These are phyloP conservation scores for Lamellibrachia satsuma DNA, from an alignment of 2,888 invertebrate species.

Conservation along the genomic window DNA sequence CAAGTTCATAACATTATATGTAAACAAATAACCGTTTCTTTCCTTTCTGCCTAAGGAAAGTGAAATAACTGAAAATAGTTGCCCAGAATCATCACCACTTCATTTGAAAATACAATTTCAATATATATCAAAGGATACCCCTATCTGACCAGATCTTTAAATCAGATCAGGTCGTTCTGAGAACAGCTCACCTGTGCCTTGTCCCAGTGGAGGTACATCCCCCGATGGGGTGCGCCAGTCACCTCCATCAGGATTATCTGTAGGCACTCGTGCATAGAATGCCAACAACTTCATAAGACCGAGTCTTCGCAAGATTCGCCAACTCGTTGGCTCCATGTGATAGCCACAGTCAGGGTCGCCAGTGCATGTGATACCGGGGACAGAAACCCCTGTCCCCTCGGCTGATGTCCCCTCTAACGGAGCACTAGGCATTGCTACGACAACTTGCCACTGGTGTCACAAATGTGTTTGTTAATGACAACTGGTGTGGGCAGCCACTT, in stretches of 20 bases:
- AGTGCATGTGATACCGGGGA: neutral
- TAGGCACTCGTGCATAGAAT: neutral
- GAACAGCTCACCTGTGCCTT: neutral
- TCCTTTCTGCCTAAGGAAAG: no score
- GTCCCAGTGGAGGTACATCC: neutral
- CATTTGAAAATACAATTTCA: no score
- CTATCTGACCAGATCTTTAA: no score
- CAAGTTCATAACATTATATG: no score
- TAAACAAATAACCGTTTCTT: no score
- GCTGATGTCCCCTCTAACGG: neutral
- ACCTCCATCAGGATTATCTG: neutral
- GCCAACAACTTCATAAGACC: slow-evolving; percentile 7
- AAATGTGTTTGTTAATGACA: neutral
- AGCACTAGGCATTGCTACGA: neutral
- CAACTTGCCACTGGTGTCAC: neutral
- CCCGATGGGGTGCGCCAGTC: neutral
- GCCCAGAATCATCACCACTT: no score
- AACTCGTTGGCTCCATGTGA: slow-evolving; percentile 2
- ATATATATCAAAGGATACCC: no score
- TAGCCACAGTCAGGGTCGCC: neutral
- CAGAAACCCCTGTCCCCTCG: neutral
- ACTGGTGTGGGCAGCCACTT: neutral
- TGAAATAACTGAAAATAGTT: no score
- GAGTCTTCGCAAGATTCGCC: neutral
- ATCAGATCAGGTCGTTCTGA: no score